Evolutionary conservation across 2,113 vertebrate genomes (phyloP).

Genomic region (Beaufortia kweichowensis): DNA sequence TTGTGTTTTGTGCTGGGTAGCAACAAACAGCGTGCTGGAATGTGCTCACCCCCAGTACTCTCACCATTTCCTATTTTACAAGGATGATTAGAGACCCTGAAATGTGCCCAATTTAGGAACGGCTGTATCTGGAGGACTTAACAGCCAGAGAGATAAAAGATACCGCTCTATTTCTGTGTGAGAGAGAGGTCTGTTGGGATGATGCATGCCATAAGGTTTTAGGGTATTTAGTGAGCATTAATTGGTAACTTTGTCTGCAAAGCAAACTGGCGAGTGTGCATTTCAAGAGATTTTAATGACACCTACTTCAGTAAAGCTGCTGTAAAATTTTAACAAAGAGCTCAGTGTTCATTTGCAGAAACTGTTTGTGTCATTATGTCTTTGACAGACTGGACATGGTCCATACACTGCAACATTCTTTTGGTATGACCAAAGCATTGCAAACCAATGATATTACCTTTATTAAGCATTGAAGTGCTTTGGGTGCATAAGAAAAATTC

Average conservation of each 20-base stretch:
- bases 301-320: not conserved
- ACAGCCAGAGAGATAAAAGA: slow-evolving; percentile 27
- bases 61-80: slow-evolving; percentile 23
- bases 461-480: not conserved
- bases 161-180: slow-evolving; percentile 28
- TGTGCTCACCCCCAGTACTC: not conserved
- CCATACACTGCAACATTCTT: slow-evolving; percentile 8
- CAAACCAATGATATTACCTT: not conserved
- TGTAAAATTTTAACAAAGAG: slow-evolving; percentile 3
- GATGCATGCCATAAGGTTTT: slow-evolving; percentile 17
- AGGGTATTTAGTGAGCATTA: not conserved
- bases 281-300: slow-evolving; percentile 16
- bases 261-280: not conserved
- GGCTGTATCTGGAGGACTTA: slow-evolving; percentile 3
- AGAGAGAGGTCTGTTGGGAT: slow-evolving; percentile 30
- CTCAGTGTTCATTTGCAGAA: slow-evolving; percentile 19
- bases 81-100: slow-evolving; percentile 1
- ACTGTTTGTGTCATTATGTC: slow-evolving; percentile 10
- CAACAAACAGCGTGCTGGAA: slow-evolving; percentile 1
- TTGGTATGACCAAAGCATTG: not conserved
- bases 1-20: not conserved
- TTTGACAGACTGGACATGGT: not conserved
- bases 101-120: slow-evolving; percentile 4
- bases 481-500: too few species aligned
- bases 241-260: not conserved